phyloP scores from a whole-genome alignment of 2,888 invertebrate species.

The Quadroppia sp. region DNA sequence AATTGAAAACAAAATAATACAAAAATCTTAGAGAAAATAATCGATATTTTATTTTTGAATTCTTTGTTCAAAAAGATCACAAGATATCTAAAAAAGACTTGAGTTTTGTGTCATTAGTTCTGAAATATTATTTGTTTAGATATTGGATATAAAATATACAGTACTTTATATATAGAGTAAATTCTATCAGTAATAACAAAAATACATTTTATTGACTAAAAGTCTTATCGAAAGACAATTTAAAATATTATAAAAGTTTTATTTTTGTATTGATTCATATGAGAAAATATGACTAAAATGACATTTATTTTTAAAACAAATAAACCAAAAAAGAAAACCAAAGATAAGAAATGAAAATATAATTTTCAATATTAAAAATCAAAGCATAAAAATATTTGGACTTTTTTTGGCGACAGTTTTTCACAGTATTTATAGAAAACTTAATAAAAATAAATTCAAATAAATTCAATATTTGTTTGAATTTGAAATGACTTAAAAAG shows the following conservation, averaged over 20 bases:
- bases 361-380: too few relatives aligned
- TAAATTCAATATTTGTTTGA: too few relatives aligned
- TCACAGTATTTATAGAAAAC: too few relatives aligned
- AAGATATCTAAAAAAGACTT: not conserved
- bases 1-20: too few relatives aligned
- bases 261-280: too few relatives aligned
- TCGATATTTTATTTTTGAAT: not conserved
- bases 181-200: not conserved
- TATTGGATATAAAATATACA: not conserved
- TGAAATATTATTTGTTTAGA: constrained; percentile 7
- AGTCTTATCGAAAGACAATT: not conserved
- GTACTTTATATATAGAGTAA: not conserved
- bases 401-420: too few relatives aligned
- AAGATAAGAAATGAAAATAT: too few relatives aligned
- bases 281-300: not conserved
- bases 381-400: too few relatives aligned
- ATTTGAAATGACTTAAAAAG: too few relatives aligned
- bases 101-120: not conserved
- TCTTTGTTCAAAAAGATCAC: not conserved
- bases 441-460: too few relatives aligned
- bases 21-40: not conserved
- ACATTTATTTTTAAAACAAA: not conserved
- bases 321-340: not conserved
- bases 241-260: too few relatives aligned
- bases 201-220: not conserved